These are phyloP conservation scores for Thecocarcelia acutangulata DNA, from an alignment of 2,888 invertebrate species.

Conservation along the genomic window DNA sequence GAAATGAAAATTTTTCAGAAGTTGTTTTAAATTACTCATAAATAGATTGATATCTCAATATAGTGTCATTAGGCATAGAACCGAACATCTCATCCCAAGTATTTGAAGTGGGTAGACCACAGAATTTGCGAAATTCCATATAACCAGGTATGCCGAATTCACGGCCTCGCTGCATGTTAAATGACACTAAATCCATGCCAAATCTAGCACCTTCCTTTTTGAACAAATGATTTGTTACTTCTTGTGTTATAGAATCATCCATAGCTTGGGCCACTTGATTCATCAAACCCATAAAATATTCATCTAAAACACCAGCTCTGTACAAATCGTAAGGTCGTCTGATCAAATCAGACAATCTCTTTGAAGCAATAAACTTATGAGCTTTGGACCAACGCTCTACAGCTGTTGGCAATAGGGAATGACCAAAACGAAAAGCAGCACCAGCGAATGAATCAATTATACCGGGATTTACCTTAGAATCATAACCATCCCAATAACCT, in stretches of 20 bases:
- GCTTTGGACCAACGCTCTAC: constrained; percentile 97
- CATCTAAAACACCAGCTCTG: constrained; percentile 93
- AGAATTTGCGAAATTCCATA: constrained; percentile 96
- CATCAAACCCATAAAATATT: constrained; percentile 95
- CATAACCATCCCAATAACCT: constrained; percentile 85
- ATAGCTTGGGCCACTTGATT: constrained; percentile 97
- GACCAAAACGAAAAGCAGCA: constrained; percentile 95
- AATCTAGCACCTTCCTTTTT: constrained; percentile 88
- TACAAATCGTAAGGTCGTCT: constrained; percentile 94
- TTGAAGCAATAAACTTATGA: constrained; percentile 96
- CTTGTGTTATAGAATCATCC: constrained; percentile 95
- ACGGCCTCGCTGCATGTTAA: constrained; percentile 95
- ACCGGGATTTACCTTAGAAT: constrained; percentile 91
- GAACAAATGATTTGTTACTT: constrained; percentile 95
- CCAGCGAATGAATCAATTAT: constrained; percentile 95
- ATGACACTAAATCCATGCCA: constrained; percentile 94
- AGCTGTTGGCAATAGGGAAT: constrained; percentile 93
- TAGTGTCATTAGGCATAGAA: constrained; percentile 94
- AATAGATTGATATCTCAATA: constrained; percentile 90
- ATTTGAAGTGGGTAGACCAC: constrained; percentile 90
- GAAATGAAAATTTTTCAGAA: constrained; percentile 2
- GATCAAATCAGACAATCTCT: constrained; percentile 92
- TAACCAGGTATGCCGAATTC: constrained; percentile 96
- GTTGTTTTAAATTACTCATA: constrained; percentile 85
- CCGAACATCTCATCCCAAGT: constrained; percentile 90